A percentile compares a stretch with the other conserved stretches of the same genome.
These are phyloP conservation scores for Macrosteles quadrilineatus DNA, from an alignment of 1,140 invertebrate species.

Conservation along the genomic window DNA sequence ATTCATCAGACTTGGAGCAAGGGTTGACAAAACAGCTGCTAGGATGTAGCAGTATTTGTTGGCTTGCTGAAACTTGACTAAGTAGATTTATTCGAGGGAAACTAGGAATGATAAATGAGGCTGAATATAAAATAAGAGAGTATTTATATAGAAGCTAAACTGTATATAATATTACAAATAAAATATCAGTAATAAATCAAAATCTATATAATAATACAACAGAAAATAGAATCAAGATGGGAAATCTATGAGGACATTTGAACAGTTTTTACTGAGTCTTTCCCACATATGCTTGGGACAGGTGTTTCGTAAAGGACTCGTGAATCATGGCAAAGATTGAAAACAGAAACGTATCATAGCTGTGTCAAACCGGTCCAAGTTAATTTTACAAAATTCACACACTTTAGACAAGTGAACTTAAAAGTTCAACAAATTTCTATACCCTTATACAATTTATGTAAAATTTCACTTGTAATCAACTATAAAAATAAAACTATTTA, in stretches of 20 bases:
- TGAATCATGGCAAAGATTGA: neutral
- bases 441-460: neutral
- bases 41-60: too few relatives aligned
- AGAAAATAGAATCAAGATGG: constrained; percentile 10
- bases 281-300: neutral
- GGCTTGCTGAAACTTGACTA: too few relatives aligned
- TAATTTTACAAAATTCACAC: neutral
- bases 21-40: too few relatives aligned
- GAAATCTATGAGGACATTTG: neutral
- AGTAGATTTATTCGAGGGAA: neutral
- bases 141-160: constrained; percentile 11
- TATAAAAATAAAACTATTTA: too few relatives aligned
- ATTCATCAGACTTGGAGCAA: too few relatives aligned
- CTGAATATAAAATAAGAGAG: neutral
- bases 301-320: neutral
- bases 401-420: neutral
- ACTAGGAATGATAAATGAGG: neutral
- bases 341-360: neutral
- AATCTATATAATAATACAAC: constrained; percentile 12
- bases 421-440: neutral
- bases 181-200: constrained; percentile 12
- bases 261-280: neutral
- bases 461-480: neutral
- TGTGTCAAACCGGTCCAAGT: neutral
- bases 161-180: constrained; percentile 15